A percentile compares a stretch with the other conserved stretches of the same genome.
Evolutionary conservation across 2,113 vertebrate genomes (phyloP).

Genomic region (Gymnarchus niloticus): DNA sequence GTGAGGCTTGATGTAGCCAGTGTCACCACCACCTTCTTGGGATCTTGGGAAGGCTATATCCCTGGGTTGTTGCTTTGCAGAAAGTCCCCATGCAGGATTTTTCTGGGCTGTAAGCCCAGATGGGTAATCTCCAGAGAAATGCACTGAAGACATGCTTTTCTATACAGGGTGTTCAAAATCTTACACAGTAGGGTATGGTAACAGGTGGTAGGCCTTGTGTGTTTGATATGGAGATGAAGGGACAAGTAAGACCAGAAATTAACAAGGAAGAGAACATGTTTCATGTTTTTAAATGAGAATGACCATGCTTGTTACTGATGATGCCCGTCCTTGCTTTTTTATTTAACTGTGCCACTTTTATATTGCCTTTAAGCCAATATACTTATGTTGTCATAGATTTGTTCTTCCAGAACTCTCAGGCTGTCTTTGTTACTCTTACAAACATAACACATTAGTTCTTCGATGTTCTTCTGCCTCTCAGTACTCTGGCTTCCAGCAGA

Average conservation of each 20-base stretch:
- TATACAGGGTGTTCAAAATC: background rate
- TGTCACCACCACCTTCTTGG: constrained; percentile 60
- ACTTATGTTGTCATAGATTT: background rate
- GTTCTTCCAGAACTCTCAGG: background rate
- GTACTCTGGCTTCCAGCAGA: constrained; percentile 99
- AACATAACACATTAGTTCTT: background rate
- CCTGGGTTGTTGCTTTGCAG: constrained; percentile 46
- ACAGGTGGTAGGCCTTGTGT: background rate
- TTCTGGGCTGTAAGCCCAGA: background rate
- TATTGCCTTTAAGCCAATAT: too few relatives aligned
- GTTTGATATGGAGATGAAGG: background rate
- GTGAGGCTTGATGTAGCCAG: constrained; percentile 48
- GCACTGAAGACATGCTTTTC: constrained; percentile 15
- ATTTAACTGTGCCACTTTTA: background rate
- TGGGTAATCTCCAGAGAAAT: background rate
- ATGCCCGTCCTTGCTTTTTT: background rate
- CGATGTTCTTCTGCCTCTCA: constrained; percentile 46
- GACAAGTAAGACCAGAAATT: background rate
- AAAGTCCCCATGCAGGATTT: constrained; percentile 53
- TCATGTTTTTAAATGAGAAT: background rate
- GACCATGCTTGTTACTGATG: background rate
- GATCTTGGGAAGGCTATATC: constrained; percentile 47
- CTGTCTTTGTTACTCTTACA: background rate
- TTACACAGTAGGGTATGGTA: background rate
- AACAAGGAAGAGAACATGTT: background rate